Percentiles rank a stretch among this genome's conserved stretches.
Evolutionary conservation across 2,797 vertebrate species (phyloP).

Genomic region (Sandelia bainsii): DNA sequence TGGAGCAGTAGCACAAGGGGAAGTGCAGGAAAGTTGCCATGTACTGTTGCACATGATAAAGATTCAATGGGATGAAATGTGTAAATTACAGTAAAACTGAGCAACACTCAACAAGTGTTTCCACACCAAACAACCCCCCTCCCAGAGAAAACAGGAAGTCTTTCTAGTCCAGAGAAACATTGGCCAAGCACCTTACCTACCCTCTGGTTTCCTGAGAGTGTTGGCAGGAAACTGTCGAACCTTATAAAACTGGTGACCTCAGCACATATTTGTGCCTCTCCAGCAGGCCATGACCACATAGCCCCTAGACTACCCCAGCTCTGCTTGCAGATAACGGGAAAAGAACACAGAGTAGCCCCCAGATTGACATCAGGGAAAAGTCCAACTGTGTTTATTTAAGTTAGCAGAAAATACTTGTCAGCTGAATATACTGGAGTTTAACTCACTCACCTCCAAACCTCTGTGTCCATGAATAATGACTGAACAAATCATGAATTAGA

Average conservation of each 20-base stretch:
- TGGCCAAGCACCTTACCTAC: conserved; percentile 86
- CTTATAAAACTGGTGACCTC: conserved; percentile 79
- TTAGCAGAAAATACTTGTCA: conserved; percentile 70
- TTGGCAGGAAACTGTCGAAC: conserved; percentile 85
- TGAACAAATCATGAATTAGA: conserved; percentile 14
- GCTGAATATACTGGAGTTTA: conserved; percentile 31
- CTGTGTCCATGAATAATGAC: neutral
- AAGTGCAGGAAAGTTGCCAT: conserved; percentile 9
- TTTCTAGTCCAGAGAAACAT: conserved; percentile 78
- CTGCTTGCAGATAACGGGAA: conserved; percentile 43
- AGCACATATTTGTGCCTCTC: conserved; percentile 81
- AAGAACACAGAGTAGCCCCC: conserved; percentile 50
- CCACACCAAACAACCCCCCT: conserved; percentile 24
- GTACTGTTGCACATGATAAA: conserved; percentile 2
- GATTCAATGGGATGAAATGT: neutral
- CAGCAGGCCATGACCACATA: conserved; percentile 69
- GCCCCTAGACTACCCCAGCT: conserved; percentile 54
- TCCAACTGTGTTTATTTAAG: conserved; percentile 65
- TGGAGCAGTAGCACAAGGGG: neutral
- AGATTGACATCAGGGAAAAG: conserved; percentile 54
- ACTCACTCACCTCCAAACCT: neutral
- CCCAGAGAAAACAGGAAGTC: conserved; percentile 85
- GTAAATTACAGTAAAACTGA: conserved; percentile 30
- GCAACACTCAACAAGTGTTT: conserved; percentile 26
- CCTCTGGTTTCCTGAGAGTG: conserved; percentile 89